Percentiles rank a stretch among this genome's conserved stretches.
These are phyloP conservation scores for Pseudanteris insignis DNA, from an alignment of 2,888 invertebrate species.

Conservation along the genomic window DNA sequence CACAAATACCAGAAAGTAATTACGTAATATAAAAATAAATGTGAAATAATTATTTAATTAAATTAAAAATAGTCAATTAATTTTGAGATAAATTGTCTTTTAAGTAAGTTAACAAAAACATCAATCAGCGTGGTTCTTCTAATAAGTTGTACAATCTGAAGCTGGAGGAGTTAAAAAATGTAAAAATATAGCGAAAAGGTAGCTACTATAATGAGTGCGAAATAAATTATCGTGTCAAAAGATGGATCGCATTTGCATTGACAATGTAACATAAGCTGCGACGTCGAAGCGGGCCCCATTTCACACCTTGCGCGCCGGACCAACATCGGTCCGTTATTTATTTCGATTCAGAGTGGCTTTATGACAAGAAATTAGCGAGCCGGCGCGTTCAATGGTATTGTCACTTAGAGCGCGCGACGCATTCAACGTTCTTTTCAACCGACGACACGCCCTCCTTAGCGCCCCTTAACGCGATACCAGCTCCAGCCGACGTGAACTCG, in stretches of 20 bases:
- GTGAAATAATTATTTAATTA: too few relatives aligned
- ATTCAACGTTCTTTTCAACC: constrained; percentile 53
- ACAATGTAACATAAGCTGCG: too few relatives aligned
- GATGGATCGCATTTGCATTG: constrained; percentile 55
- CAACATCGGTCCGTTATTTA: constrained; percentile 61
- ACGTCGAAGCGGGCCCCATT: constrained; percentile 50
- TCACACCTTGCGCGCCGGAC: constrained; percentile 52
- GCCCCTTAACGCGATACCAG: constrained; percentile 57
- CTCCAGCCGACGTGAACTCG: constrained; percentile 46
- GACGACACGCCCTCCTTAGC: constrained; percentile 62
- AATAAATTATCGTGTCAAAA: constrained; percentile 35
- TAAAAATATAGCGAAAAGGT: constrained; percentile 12
- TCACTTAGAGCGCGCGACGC: constrained; percentile 56
- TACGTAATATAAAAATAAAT: too few relatives aligned
- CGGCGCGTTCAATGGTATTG: constrained; percentile 54
- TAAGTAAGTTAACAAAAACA: constrained; percentile 4
- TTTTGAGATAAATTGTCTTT: too few relatives aligned
- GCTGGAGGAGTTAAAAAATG: constrained; percentile 4
- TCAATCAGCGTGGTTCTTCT: constrained; percentile 7
- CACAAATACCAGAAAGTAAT: too few relatives aligned
- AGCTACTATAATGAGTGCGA: constrained; percentile 37
- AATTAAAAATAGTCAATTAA: too few relatives aligned
- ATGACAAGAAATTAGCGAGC: constrained; percentile 62
- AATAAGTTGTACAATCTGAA: constrained; percentile 16
- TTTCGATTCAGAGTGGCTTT: constrained; percentile 57